Base-by-base conservation (phyloP, 2,888 invertebrate genomes). In the Dynastes grantii region DNA sequence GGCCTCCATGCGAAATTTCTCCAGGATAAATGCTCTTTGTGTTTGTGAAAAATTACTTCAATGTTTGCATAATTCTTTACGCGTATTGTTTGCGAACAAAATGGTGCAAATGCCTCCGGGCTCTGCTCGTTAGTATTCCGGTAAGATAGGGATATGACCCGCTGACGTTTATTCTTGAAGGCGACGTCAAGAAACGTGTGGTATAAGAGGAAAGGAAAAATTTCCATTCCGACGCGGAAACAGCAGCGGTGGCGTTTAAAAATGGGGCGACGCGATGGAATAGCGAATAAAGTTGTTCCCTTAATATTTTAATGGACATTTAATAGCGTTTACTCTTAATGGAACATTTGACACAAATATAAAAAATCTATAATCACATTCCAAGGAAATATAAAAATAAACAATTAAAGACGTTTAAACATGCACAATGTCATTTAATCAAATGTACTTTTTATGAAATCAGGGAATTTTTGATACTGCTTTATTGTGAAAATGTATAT, bases 71-170 rank as follows among this genome's bases (percentile, higher is more conserved):
- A 84, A 84, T 84, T 84, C 84, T 77, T 80, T 78, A 76, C 83
- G 83, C 84, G 84, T 83, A 83, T 83, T 84, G 83, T 84, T 84
- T 84, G 84, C 82, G 83, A 83, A 83, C 80, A 81, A 84, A 84
- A 84, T 84, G 81, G 81, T 81, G 84, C 81, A 78, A 82, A 82
- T 83, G 82, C 85, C 83, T 80, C 16, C 80, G 77, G 83, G 85
- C 81, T 80, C 22, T 58, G 80, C 81, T 84, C 81, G 84, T 85
- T 85, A 84, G 84, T 84, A 85, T 85, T 83, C 85, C 71, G 82
- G 78, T 78, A 77, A 79, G 81, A 82, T 82, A 79, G 67, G 71
- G 53, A 71, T 63, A 71, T 61, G 75, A 78, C 76, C 76, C 78
- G 67, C 65, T 78, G 79, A 77, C 81, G 80, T 81, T 81, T 81